Evolutionary conservation across 2,797 vertebrate genomes (phyloP), one percentile per base, ranked within the genome.

Genomic region (Oreochromis grahami): DNA sequence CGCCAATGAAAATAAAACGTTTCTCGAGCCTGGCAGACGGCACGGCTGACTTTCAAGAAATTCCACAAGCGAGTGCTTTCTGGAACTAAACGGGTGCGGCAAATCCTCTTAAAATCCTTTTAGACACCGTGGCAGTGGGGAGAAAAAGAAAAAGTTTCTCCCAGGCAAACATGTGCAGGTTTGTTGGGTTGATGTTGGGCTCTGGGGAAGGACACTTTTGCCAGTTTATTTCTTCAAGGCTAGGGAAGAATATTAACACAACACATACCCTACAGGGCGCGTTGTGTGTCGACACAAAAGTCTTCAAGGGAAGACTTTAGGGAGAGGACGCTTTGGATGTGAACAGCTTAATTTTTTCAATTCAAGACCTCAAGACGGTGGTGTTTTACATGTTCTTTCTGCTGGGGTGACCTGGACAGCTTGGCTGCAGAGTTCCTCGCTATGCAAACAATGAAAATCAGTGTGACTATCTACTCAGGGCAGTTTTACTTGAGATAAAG

Each of bases 101-200:
- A 96, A 97, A 97, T 97, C 96, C 96, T 96, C 94, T 96, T 96
- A 94, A 94, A 96, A 96, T 96, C 96, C 95, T 95, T 96, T 96
- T 95, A 96, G 94, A 93, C 91, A 94, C 91, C 92, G 91, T 96
- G 91, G 94, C 94, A 92, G 88, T 83, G 48, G 83, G 89, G 89
- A 91, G 92, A 94, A 92, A 94, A 88, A 92, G 88, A 88, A 91
- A 94, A 93, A 86, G 87, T 95, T 96, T 95, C 96, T 96, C 93
- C 53, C 86, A 92, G 95, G 95, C 95, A 95, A 93, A 96, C 94
- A 93, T 89, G 93, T 91, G 92, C 95, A 95, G 95, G 95, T 96
- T 95, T 96, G 95, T 93, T 91, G 90, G 89, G 93, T 90, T 95
- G 94, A 94, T 96, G 94, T 94, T 88, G 91, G 84, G 93, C 90